A percentile compares a stretch with the other conserved stretches of the same genome.
phyloP scores from a whole-genome alignment of 2,888 invertebrate species.

The Limnephilus auricula region DNA sequence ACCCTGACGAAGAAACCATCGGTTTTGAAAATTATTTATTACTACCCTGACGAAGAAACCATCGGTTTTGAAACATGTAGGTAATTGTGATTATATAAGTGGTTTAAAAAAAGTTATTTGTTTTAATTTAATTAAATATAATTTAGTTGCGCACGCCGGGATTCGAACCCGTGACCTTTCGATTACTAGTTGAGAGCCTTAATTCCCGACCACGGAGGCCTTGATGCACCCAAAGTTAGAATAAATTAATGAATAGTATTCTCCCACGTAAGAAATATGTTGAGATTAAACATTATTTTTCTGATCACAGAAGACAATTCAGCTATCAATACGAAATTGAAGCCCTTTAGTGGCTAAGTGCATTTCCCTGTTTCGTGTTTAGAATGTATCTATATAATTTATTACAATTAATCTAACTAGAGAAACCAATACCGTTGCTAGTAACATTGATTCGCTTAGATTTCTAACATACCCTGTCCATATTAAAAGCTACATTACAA shows the following conservation, averaged over 20 bases:
- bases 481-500: neutral
- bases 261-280: neutral
- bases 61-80: too few relatives aligned
- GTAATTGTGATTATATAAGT: too few relatives aligned
- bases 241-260: neutral
- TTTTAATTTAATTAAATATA: too few relatives aligned
- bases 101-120: too few relatives aligned
- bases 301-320: neutral
- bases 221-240: neutral
- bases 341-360: neutral
- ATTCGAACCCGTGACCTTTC: too few relatives aligned
- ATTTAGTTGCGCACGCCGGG: too few relatives aligned
- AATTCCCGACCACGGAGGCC: too few relatives aligned
- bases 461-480: neutral
- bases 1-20: too few relatives aligned
- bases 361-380: slow-evolving; percentile 20
- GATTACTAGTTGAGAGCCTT: too few relatives aligned
- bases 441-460: neutral
- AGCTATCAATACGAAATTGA: neutral
- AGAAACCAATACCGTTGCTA: neutral
- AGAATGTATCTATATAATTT: neutral
- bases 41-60: too few relatives aligned
- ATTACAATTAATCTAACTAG: neutral
- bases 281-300: neutral
- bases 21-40: too few relatives aligned